These are phyloP conservation scores for Rattus rattus DNA, from an alignment of 2,113 vertebrate species.

Conservation along the genomic window DNA sequence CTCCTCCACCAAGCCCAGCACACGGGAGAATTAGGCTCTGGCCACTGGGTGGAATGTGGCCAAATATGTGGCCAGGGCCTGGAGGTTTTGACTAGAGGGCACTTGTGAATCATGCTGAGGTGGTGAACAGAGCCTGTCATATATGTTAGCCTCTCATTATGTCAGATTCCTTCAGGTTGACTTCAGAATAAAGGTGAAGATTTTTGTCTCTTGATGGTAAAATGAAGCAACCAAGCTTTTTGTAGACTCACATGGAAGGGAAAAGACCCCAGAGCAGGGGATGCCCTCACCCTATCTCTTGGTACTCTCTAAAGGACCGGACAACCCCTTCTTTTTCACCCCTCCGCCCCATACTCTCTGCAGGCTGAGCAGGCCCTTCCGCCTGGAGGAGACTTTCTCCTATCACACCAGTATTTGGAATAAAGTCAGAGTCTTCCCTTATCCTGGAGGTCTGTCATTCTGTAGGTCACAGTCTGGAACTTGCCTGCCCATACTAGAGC, in stretches of 20 bases:
- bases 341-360: fast-evolving
- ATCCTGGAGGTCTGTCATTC: not conserved
- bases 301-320: not conserved
- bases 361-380: not conserved
- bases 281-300: not conserved
- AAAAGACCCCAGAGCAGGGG: not conserved
- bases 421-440: not conserved
- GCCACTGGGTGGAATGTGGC: not conserved
- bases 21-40: not conserved
- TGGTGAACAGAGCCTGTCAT: not conserved
- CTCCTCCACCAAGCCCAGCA: not conserved
- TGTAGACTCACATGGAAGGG: not conserved
- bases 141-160: not conserved
- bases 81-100: not conserved
- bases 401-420: not conserved
- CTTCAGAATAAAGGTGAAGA: not conserved
- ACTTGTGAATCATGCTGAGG: no score
- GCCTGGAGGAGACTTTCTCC: not conserved
- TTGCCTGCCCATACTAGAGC: not conserved
- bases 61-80: not conserved
- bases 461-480: not conserved
- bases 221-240: not conserved
- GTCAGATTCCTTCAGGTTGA: not conserved
- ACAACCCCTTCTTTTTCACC: not conserved
- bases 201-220: not conserved